Evolutionary conservation across 1,140 invertebrate species (phyloP).

Genomic region (Aphaenogaster floridana): DNA sequence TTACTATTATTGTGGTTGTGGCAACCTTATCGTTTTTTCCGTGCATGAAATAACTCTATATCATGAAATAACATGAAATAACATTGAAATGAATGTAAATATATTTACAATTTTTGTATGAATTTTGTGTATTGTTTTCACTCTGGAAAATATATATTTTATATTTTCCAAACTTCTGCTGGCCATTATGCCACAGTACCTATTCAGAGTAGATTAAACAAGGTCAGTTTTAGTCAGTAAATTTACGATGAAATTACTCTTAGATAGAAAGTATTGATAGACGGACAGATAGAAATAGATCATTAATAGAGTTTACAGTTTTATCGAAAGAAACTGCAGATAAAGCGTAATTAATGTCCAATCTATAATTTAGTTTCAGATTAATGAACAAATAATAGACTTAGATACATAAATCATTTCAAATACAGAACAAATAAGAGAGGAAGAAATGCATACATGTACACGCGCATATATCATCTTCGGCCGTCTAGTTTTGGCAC

Average conservation of each 20-base stretch:
- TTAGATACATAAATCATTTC: not conserved
- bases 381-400: not conserved
- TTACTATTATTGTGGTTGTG: too few species aligned
- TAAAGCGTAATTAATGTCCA: not conserved
- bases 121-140: slow-evolving; percentile 8
- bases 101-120: not conserved
- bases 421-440: not conserved
- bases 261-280: not conserved
- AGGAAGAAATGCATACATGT: not conserved
- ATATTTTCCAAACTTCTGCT: not conserved
- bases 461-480: not conserved
- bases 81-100: not conserved
- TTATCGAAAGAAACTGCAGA: not conserved
- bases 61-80: too few species aligned
- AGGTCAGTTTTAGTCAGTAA: not conserved
- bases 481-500: not conserved
- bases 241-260: slow-evolving; percentile 7
- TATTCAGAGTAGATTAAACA: not conserved
- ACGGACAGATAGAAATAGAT: not conserved
- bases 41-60: not conserved
- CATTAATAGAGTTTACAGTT: not conserved
- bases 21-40: too few species aligned
- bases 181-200: not conserved
- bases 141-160: not conserved
- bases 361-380: slow-evolving; percentile 1